phyloP scores from a whole-genome alignment of 2,113 vertebrate genomes.

The Crotalus helleri region DNA sequence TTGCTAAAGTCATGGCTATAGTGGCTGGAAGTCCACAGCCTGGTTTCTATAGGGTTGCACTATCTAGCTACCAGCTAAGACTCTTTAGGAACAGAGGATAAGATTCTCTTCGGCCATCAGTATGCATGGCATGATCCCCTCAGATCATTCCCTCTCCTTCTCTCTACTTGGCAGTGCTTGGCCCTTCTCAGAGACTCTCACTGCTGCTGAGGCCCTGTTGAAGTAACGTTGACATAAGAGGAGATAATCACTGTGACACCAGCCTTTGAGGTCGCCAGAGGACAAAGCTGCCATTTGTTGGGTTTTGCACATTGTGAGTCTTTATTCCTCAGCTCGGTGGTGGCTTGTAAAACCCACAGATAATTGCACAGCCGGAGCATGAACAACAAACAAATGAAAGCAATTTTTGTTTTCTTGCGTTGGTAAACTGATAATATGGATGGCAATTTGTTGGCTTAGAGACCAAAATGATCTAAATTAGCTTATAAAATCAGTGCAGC shows the following conservation, averaged over 20 bases:
- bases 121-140: neutral
- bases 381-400: conserved; percentile 6
- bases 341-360: neutral
- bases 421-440: conserved; percentile 25
- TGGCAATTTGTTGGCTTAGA: conserved; percentile 18
- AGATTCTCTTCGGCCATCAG: neutral
- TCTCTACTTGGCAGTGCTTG: neutral
- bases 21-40: neutral
- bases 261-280: conserved; percentile 20
- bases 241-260: conserved; percentile 26
- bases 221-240: conserved; percentile 33
- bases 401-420: conserved; percentile 19
- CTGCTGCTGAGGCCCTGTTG: conserved; percentile 1
- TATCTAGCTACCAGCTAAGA: neutral
- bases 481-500: neutral
- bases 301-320: conserved; percentile 17
- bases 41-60: neutral
- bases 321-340: conserved; percentile 15
- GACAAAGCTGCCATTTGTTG: conserved; percentile 32
- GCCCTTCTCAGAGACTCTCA: neutral
- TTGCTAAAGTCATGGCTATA: neutral
- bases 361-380: conserved; percentile 15
- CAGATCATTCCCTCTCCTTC: neutral
- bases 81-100: neutral
- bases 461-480: conserved; percentile 27